phyloP scores from a whole-genome alignment of 2,888 invertebrate genomes.

The Spilarctia lutea region DNA sequence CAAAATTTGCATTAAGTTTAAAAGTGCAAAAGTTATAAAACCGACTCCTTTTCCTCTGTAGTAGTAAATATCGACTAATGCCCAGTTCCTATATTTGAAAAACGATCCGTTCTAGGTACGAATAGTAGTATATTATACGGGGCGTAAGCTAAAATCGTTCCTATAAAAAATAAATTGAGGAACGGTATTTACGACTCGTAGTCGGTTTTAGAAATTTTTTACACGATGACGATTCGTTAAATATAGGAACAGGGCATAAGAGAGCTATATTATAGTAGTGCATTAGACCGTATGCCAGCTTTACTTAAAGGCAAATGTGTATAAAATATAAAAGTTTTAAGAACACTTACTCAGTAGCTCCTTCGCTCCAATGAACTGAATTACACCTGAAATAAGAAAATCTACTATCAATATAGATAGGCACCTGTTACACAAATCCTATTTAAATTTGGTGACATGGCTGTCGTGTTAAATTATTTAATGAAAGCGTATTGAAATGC shows the following conservation, averaged over 20 bases:
- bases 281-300: constrained; percentile 7
- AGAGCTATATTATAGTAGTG: background rate
- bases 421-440: background rate
- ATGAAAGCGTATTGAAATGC: no score
- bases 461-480: background rate
- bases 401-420: background rate
- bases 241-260: no score
- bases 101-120: no score
- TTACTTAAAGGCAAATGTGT: constrained; percentile 1
- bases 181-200: no score
- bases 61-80: constrained; percentile 17
- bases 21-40: background rate
- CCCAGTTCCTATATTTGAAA: no score
- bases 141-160: no score
- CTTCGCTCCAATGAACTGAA: background rate
- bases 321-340: constrained; percentile 5
- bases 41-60: background rate
- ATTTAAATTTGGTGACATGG: background rate
- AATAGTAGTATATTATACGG: no score
- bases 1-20: no score
- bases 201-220: no score
- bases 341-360: background rate
- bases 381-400: constrained; percentile 8
- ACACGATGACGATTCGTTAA: no score
- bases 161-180: no score